Evolutionary conservation across 2,797 vertebrate genomes (phyloP), one percentile per base, ranked within the genome.

Genomic region (Sus cebifrons): DNA sequence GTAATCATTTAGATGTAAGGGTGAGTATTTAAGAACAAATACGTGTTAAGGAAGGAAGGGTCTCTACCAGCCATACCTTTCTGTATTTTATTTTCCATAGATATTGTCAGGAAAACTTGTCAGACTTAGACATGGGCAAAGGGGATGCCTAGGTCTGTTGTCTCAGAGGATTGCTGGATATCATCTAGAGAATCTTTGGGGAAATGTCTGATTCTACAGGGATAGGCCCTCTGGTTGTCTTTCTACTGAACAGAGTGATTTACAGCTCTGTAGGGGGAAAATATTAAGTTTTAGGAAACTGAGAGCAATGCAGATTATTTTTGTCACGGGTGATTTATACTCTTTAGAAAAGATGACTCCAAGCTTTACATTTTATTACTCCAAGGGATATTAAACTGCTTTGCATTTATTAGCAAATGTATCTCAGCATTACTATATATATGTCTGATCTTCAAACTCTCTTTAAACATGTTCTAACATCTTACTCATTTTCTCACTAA

Each of bases 361-460:
- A 86, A 64, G n/a, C 5, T 82, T 89, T 56, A n/a, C 18, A 95
- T 84, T 88, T 94, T 83, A 44, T 73, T 95, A 78, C 14, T 15
- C n/a, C 60, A 32, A 29, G 44, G 32, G 29, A 56, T 74, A 58
- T 20, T 70, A 93, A 58, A 23, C 44, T 58, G 21, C 18, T 95
- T 74, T 78, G 25, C 7, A 10, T 71, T 93, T 77, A 91, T 40
- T 93, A 82, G 60, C 52, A 95, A 64, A 64, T 64, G 40, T 54
- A 58, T 70, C 74, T 91, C 17, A 91, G 77, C 23, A 91, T 82
- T 78, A 78, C 4, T 40, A 0, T 86, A 40, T 71, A 15, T 15
- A 17, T 54, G 60, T 29, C 11, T 81, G 21, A 71, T 79, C 2
- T 83, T 83, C 32, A n/a, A 29, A 54, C 90, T 85, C 18, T 81